phyloP scores from a whole-genome alignment of 2,113 vertebrate species.

The Charadrius vociferus region DNA sequence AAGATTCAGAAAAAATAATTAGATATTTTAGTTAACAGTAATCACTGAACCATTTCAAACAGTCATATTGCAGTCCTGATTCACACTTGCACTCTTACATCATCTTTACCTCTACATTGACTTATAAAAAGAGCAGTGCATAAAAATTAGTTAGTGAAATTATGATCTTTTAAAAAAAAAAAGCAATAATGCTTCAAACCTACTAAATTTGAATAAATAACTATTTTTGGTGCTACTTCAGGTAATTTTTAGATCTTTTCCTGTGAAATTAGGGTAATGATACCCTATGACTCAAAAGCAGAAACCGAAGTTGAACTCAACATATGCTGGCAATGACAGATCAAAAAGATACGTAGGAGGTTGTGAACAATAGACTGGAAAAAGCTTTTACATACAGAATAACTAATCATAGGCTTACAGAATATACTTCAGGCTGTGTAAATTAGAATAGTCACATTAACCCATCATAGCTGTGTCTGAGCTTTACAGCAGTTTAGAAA shows the following conservation, averaged over 20 bases:
- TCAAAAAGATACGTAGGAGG: conserved; percentile 32
- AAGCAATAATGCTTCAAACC: not conserved
- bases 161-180: not conserved
- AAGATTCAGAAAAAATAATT: not conserved
- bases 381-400: not conserved
- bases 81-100: not conserved
- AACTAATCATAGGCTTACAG: not conserved
- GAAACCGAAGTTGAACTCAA: conserved; percentile 20
- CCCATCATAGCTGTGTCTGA: not conserved
- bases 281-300: conserved; percentile 45
- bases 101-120: not conserved
- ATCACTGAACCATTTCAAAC: not conserved
- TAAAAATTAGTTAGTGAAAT: not conserved
- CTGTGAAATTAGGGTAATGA: conserved; percentile 3
- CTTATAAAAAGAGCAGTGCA: not conserved
- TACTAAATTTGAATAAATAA: not conserved
- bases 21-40: not conserved
- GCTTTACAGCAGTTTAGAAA: not conserved
- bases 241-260: conserved; percentile 17
- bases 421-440: not conserved
- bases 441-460: not conserved
- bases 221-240: not conserved
- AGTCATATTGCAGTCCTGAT: not conserved
- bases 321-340: not conserved
- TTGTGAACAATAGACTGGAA: conserved; percentile 1